phyloP scores from a whole-genome alignment of 2,888 invertebrate species.

The Drosophila nr. fundita region DNA sequence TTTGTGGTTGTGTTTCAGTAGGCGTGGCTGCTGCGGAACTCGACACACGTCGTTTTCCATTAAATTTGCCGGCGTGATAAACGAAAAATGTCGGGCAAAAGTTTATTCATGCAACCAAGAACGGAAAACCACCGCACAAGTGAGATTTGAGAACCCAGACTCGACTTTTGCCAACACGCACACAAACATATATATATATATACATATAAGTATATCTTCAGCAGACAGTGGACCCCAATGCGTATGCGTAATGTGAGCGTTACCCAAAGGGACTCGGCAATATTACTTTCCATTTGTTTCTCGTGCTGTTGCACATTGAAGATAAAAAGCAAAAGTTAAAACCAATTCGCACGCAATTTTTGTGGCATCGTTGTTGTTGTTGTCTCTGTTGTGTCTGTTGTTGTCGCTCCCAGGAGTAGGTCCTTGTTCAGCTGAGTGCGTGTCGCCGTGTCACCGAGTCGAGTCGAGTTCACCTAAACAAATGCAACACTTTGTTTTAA shows the following conservation, averaged over 20 bases:
- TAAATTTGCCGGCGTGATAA: conserved; percentile 74
- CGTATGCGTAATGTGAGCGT: conserved; percentile 74
- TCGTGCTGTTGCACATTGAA: conserved; percentile 66
- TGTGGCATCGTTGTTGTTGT: conserved; percentile 53
- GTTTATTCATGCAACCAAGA: conserved; percentile 30
- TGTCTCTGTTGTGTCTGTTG: conserved; percentile 37
- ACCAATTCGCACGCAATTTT: conserved; percentile 80
- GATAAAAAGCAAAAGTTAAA: conserved; percentile 82
- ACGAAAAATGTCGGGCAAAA: conserved; percentile 74
- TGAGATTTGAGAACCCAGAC: conserved; percentile 56
- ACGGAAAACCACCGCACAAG: conserved; percentile 33
- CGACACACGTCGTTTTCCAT: conserved; percentile 72
- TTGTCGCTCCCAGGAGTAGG: conserved; percentile 21
- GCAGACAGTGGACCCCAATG: conserved; percentile 38
- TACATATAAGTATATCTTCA: not conserved
- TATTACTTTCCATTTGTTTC: conserved; percentile 49
- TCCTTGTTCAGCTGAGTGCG: conserved; percentile 44
- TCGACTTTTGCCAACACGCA: conserved; percentile 26
- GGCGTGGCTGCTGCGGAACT: conserved; percentile 42
- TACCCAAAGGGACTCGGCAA: conserved; percentile 60
- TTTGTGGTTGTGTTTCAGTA: conserved; percentile 16
- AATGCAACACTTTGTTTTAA: conserved; percentile 77
- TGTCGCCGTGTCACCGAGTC: conserved; percentile 34
- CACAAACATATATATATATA: conserved; percentile 2
- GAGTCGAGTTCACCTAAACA: conserved; percentile 59